phyloP scores from a whole-genome alignment of 1,140 invertebrate genomes.

The Drosophila willistoni region DNA sequence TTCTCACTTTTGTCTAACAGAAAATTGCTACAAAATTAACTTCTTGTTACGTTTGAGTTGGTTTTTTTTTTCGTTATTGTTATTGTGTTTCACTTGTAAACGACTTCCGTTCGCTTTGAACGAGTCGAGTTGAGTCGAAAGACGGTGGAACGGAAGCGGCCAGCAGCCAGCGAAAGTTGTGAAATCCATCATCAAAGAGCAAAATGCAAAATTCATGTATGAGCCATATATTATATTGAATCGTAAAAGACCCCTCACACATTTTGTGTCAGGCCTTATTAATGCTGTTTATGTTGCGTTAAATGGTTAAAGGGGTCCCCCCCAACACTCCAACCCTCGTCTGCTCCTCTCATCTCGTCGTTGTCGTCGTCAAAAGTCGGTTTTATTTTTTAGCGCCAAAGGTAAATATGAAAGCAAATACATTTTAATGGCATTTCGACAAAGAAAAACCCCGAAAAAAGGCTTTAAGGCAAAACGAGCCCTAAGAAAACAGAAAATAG shows the following conservation, averaged over 20 bases:
- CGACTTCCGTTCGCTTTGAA: slow-evolving; percentile 69
- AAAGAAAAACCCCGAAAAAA: slow-evolving; percentile 28
- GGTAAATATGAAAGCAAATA: slow-evolving; percentile 78
- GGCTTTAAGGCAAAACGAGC: slow-evolving; percentile 49
- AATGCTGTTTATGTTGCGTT: slow-evolving; percentile 77
- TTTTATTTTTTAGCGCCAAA: slow-evolving; percentile 36
- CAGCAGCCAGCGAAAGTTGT: slow-evolving; percentile 71
- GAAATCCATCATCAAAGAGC: slow-evolving; percentile 61
- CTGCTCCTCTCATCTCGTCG: too few species aligned
- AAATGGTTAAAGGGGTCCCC: slow-evolving; percentile 59
- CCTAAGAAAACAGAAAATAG: slow-evolving; percentile 69
- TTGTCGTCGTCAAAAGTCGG: neutral
- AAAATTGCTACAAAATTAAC: slow-evolving; percentile 73
- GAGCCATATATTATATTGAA: slow-evolving; percentile 14
- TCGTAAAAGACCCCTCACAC: slow-evolving; percentile 18
- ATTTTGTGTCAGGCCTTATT: slow-evolving; percentile 44
- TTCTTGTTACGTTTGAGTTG: slow-evolving; percentile 61
- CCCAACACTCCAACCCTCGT: too few species aligned
- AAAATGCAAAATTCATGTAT: slow-evolving; percentile 67
- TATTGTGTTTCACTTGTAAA: slow-evolving; percentile 17
- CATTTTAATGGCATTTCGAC: slow-evolving; percentile 74
- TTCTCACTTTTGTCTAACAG: slow-evolving; percentile 59
- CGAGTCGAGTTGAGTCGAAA: slow-evolving; percentile 4
- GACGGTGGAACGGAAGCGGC: slow-evolving; percentile 61
- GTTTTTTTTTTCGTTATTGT: slow-evolving; percentile 18